A percentile compares a stretch with the other conserved stretches of the same genome.
Conservation (phyloP, 2,113 vertebrate genomes). For the Laterallus jamaicensis region DNA sequence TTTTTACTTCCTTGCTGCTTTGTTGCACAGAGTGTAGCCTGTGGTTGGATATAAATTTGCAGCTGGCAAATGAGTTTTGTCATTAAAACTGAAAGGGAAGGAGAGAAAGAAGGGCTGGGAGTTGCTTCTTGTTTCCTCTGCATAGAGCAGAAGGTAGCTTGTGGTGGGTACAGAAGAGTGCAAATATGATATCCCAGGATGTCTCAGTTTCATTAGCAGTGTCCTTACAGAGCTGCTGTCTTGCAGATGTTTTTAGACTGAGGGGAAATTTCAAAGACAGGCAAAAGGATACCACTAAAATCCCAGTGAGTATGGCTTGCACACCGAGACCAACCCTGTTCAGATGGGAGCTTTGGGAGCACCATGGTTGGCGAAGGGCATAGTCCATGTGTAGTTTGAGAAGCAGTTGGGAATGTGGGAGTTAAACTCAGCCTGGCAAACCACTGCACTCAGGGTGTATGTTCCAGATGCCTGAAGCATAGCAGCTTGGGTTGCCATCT, state of each 20-base stretch:
- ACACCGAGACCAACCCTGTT: not conserved
- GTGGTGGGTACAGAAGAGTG: not conserved
- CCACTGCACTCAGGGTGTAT: not conserved
- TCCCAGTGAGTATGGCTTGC: not conserved
- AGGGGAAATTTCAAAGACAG: not conserved
- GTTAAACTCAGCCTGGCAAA: not conserved
- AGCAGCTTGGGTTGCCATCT: not conserved
- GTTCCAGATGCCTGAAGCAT: not conserved
- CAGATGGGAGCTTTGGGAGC: not conserved
- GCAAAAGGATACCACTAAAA: not conserved
- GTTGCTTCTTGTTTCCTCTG: rapidly evolving
- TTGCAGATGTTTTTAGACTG: not conserved
- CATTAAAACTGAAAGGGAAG: not conserved
- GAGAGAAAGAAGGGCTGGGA: not conserved
- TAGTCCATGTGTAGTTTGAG: not conserved
- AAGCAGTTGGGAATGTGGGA: not conserved
- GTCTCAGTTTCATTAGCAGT: not conserved
- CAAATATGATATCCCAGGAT: rapidly evolving
- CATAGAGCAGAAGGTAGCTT: not conserved
- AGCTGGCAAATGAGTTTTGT: not conserved
- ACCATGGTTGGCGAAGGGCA: rapidly evolving
- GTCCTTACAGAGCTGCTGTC: not conserved
- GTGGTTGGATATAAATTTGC: not conserved
- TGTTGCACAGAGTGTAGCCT: not conserved
- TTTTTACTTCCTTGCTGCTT: not conserved